Evolutionary conservation across 1,140 invertebrate species (phyloP).

Genomic region (Prorops nasuta): DNA sequence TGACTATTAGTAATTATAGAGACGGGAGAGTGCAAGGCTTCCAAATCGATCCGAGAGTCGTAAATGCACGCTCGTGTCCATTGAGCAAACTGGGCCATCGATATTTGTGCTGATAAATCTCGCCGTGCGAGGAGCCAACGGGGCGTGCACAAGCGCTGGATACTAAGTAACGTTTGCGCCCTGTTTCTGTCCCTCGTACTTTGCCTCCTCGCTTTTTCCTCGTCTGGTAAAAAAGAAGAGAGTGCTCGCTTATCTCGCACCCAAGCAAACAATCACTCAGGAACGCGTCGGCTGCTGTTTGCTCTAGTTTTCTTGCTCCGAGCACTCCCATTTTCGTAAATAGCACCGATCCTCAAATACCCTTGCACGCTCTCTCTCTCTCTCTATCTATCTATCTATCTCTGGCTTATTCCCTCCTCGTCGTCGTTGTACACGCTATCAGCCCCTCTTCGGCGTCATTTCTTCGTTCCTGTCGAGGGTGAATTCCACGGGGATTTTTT

Average conservation of each 20-base stretch:
- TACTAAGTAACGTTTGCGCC: constrained; percentile 53
- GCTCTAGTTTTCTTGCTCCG: constrained; percentile 49
- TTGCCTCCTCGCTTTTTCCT: constrained; percentile 6
- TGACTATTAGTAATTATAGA: no score
- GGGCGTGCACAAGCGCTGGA: constrained; percentile 39
- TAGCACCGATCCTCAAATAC: constrained; percentile 33
- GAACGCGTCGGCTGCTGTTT: constrained; percentile 44
- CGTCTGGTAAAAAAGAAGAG: constrained; percentile 30
- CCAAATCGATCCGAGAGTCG: no score
- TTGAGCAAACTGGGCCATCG: constrained; percentile 30
- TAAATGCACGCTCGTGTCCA: no score
- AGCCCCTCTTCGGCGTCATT: no score
- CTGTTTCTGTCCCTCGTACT: not conserved
- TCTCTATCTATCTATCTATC: constrained; percentile 14
- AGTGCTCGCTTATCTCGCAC: constrained; percentile 46
- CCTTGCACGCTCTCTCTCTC: not conserved
- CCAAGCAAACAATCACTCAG: constrained; percentile 49
- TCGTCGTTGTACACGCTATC: not conserved
- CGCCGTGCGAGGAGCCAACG: constrained; percentile 25
- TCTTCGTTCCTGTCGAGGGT: no score
- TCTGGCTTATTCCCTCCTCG: constrained; percentile 8
- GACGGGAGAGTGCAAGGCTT: no score
- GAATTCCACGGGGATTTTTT: constrained; percentile 36
- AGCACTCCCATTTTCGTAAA: constrained; percentile 37
- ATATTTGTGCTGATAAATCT: constrained; percentile 43